Conservation (phyloP, 2,113 vertebrate genomes). For the Melospiza georgiana region DNA sequence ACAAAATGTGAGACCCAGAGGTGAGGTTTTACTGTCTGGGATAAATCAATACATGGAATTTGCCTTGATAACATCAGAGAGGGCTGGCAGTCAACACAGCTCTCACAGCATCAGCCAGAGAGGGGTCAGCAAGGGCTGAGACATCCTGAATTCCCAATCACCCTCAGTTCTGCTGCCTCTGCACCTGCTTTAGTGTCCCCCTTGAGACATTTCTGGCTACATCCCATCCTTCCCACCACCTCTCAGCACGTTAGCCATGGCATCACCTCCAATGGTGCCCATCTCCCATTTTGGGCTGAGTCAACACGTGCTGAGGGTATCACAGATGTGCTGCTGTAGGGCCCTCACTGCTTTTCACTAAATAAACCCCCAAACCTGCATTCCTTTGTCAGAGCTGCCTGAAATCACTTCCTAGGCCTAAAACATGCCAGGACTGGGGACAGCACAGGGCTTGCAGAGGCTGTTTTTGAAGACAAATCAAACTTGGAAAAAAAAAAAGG, state of each 20-base stretch:
- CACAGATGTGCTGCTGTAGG: background rate
- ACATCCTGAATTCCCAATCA: background rate
- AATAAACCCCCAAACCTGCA: background rate
- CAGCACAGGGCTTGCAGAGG: background rate
- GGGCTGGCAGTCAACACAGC: background rate
- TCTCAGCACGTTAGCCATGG: accelerated
- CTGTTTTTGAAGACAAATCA: background rate
- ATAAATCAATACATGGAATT: background rate
- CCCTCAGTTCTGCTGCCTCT: background rate
- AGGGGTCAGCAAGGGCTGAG: background rate
- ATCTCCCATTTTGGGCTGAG: background rate
- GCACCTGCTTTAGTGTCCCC: background rate
- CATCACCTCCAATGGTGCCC: background rate
- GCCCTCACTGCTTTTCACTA: background rate
- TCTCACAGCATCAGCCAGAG: background rate
- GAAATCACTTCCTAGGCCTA: background rate
- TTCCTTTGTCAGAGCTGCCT: background rate
- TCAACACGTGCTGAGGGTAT: background rate
- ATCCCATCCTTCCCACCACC: background rate
- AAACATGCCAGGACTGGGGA: background rate
- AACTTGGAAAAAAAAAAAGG: background rate
- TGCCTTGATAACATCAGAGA: background rate
- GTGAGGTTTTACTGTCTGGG: background rate
- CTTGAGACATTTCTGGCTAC: background rate
- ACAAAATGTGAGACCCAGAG: background rate